Evolutionary conservation across 2,888 invertebrate species (phyloP).

Genomic region (Lacanobia wlatinum): DNA sequence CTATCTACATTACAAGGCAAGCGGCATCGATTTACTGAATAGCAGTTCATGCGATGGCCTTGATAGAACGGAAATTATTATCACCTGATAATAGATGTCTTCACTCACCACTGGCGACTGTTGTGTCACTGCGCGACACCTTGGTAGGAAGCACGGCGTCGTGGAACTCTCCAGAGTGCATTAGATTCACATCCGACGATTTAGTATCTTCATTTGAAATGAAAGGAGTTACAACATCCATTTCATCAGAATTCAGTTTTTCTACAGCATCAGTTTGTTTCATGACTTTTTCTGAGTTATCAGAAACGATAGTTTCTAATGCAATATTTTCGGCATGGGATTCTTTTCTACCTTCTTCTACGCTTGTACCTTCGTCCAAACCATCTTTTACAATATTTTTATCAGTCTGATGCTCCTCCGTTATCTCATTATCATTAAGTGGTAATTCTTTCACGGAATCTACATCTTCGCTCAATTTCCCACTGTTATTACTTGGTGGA

Average conservation of each 20-base stretch:
- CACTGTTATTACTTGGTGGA: constrained; percentile 87
- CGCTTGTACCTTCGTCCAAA: constrained; percentile 22
- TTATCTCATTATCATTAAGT: constrained; percentile 65
- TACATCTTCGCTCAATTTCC: constrained; percentile 86
- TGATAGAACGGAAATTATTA: constrained; percentile 86
- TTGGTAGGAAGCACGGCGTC: constrained; percentile 87
- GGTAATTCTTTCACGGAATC: constrained; percentile 81
- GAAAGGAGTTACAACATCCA: constrained; percentile 84
- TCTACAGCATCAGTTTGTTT: constrained; percentile 60
- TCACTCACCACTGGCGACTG: constrained; percentile 90
- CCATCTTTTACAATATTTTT: constrained; percentile 26
- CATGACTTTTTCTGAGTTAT: constrained; percentile 52
- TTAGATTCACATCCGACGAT: constrained; percentile 71
- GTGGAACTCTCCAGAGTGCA: constrained; percentile 90
- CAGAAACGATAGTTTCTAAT: constrained; percentile 19
- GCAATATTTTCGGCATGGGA: constrained; percentile 4
- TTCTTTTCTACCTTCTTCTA: constrained; percentile 19
- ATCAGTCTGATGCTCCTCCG: constrained; percentile 51
- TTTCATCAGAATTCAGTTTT: constrained; percentile 81
- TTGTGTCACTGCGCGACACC: constrained; percentile 84
- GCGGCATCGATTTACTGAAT: constrained; percentile 71
- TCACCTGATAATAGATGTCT: constrained; percentile 91
- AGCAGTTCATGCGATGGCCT: constrained; percentile 87
- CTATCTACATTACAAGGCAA: constrained; percentile 66
- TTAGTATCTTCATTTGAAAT: constrained; percentile 59